These are phyloP conservation scores for Protophormia terraenovae DNA, from an alignment of 2,888 invertebrate genomes.

Conservation along the genomic window DNA sequence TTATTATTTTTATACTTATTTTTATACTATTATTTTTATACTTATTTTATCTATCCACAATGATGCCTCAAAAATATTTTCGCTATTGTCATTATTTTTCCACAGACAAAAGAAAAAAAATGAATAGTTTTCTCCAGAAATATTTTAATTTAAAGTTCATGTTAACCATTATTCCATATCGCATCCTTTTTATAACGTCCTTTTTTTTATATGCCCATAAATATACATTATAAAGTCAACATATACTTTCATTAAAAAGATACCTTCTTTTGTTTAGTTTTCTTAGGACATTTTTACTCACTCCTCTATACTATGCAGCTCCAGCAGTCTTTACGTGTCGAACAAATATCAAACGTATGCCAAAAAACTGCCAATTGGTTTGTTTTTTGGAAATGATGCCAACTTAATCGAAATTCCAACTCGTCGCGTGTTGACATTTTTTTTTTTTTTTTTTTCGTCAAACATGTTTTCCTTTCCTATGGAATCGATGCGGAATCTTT, in stretches of 20 bases:
- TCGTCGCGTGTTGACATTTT: conserved; percentile 66
- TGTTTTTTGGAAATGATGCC: conserved; percentile 62
- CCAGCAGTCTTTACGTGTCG: conserved; percentile 61
- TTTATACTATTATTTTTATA: no score
- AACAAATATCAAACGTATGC: conserved; percentile 59
- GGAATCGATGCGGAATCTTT: conserved; percentile 44
- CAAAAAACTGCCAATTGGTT: conserved; percentile 63
- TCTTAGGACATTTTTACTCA: neutral
- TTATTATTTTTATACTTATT: no score
- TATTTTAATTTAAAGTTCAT: conserved; percentile 3
- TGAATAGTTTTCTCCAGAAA: neutral
- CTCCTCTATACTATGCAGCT: neutral
- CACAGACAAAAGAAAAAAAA: neutral
- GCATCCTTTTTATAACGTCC: neutral
- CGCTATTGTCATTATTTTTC: neutral
- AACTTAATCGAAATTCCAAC: conserved; percentile 68
- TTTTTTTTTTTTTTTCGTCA: conserved; percentile 4
- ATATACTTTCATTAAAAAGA: conserved; percentile 57
- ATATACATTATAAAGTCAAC: conserved; percentile 16
- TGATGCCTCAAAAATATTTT: neutral
- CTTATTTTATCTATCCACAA: neutral
- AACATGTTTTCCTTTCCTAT: conserved; percentile 38
- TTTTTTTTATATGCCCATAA: conserved; percentile 37
- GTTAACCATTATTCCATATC: neutral
- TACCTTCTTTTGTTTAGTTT: conserved; percentile 46